These are phyloP conservation scores for Zygogramma bicolorata DNA, from an alignment of 2,888 invertebrate genomes.

Conservation along the genomic window DNA sequence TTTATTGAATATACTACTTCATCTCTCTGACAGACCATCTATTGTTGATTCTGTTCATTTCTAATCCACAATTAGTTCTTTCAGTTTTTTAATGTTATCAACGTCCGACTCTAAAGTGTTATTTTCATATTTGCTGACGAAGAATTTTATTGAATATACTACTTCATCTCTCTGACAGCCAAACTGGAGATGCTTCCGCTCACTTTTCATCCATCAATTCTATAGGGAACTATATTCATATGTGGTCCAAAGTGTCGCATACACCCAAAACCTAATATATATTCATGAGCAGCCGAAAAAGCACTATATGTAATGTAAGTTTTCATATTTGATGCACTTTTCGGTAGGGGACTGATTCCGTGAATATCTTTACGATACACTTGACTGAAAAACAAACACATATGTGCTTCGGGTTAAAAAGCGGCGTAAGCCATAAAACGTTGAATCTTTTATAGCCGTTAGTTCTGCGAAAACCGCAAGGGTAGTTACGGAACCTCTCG, in stretches of 20 bases:
- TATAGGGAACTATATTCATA: conserved; percentile 1
- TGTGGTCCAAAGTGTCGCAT: background rate
- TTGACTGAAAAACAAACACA: no score
- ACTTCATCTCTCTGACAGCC: background rate
- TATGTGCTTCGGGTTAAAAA: conserved; percentile 32
- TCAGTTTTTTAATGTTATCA: no score
- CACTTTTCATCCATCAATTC: background rate
- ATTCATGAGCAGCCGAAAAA: conserved; percentile 39
- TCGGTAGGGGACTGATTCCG: conserved; percentile 47
- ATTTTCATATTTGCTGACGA: no score
- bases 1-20: no score
- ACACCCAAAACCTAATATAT: conserved; percentile 32
- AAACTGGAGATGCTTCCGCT: background rate
- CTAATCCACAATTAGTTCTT: no score
- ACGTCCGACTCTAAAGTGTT: no score
- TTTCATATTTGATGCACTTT: conserved; percentile 50
- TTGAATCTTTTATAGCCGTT: conserved; percentile 59
- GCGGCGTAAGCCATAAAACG: conserved; percentile 38
- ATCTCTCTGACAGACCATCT: no score
- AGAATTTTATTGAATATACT: no score
- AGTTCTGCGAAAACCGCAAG: conserved; percentile 54
- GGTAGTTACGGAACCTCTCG: conserved; percentile 62
- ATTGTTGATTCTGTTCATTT: no score
- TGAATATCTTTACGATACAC: conserved; percentile 47
- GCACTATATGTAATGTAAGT: conserved; percentile 27